A percentile compares a stretch with the other conserved stretches of the same genome.
These are phyloP conservation scores for Cossypha polioptera DNA, from an alignment of 2,797 vertebrate species.

Conservation along the genomic window DNA sequence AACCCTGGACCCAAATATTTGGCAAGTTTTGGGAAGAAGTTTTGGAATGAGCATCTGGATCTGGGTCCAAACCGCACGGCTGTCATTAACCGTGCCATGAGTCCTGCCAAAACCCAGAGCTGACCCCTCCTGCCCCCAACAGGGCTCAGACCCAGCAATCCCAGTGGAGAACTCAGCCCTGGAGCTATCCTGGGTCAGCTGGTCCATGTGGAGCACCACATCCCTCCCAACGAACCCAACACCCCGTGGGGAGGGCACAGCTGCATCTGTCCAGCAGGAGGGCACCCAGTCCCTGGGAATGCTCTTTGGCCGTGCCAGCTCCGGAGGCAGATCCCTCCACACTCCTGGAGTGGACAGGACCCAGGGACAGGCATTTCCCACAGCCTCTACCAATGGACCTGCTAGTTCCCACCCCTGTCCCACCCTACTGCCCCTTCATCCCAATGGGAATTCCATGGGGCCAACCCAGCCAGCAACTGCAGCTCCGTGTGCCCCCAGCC, in stretches of 20 bases:
- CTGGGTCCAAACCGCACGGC: background rate
- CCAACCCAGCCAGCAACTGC: background rate
- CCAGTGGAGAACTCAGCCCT: background rate
- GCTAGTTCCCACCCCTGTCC: background rate
- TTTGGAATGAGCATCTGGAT: background rate
- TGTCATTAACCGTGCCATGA: rapidly evolving
- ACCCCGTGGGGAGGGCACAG: rapidly evolving
- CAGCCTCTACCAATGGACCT: rapidly evolving
- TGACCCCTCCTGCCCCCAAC: background rate
- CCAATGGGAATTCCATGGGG: rapidly evolving
- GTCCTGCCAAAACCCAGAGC: background rate
- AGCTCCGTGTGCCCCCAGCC: background rate
- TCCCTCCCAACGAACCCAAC: background rate
- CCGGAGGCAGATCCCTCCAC: background rate
- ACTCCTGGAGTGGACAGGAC: background rate
- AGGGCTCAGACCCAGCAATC: background rate
- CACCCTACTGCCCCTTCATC: rapidly evolving
- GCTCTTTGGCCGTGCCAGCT: background rate
- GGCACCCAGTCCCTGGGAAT: background rate
- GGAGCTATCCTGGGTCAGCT: rapidly evolving
- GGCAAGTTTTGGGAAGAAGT: background rate
- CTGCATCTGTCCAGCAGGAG: background rate
- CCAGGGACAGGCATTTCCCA: background rate
- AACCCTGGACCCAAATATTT: background rate
- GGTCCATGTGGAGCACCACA: rapidly evolving